Evolutionary conservation across 2,797 vertebrate species (phyloP).

Genomic region (Potorous gilbertii): DNA sequence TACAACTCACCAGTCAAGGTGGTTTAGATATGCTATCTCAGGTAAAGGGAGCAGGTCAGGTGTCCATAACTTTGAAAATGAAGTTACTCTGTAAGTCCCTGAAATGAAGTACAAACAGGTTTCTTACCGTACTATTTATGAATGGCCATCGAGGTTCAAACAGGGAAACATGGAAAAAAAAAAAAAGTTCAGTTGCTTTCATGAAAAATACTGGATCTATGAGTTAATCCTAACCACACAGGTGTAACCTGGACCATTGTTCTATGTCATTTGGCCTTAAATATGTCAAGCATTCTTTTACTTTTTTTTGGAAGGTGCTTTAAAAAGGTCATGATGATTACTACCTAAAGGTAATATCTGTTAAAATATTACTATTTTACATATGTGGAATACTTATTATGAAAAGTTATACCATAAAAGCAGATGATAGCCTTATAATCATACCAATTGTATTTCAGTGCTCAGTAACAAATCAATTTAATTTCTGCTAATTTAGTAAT

Average conservation of each 20-base stretch:
- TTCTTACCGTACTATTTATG: conserved; percentile 85
- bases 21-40: neutral
- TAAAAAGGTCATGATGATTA: neutral
- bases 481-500: neutral
- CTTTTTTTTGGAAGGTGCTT: neutral
- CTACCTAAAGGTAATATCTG: neutral
- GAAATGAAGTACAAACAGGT: neutral
- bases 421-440: neutral
- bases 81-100: conserved; percentile 32
- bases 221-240: neutral
- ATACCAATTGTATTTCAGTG: neutral
- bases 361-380: neutral
- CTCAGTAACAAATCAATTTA: neutral
- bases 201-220: neutral
- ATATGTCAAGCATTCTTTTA: neutral
- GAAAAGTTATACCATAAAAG: neutral
- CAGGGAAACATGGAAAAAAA: conserved; percentile 68
- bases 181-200: conserved; percentile 58
- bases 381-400: neutral
- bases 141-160: conserved; percentile 63
- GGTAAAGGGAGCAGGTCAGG: neutral
- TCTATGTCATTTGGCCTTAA: neutral
- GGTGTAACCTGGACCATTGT: neutral
- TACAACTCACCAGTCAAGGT: no score
- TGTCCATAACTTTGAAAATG: accelerated